Base-by-base conservation (phyloP, 1,140 invertebrate species). In the Argopecten irradians region DNA sequence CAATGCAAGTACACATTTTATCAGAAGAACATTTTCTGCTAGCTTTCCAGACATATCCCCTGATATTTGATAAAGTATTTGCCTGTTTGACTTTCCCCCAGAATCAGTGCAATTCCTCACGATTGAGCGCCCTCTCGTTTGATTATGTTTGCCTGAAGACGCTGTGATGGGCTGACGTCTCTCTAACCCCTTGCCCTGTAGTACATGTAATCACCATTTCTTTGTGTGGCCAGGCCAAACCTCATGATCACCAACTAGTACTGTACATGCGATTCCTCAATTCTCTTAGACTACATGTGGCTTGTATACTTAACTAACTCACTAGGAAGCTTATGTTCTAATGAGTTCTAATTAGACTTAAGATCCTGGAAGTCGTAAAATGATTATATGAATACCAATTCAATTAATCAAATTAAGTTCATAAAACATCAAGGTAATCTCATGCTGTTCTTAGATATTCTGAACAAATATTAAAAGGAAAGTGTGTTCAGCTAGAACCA, bases 101-200 rank as follows among this genome's bases (percentile, higher is more conserved):
- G 55, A 71, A 71, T 71, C 55, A 71, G 55, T 71, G 55, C 55
- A 71, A 71, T 71, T 71, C 55, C 55, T 71, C 55, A 71, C 55
- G 55, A 71, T 71, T 71, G 55, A 71, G 55, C 28, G 55, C n/a
- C 55, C 55, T 71, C 55, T 71, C 55, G 55, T 71, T 71, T 16
- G 55, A 71, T 71, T 71, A 71, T n/a, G 55, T 71, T 71, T n/a
- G 55, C 55, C 55, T 71, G 5, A 71, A 71, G 55, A 71, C n/a
- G 55, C n/a, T 71, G 0, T 28, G 28, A 71, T 71, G 55, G 55
- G 55, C 55, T 5, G 16, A n/a, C 55, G 55, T 28, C n/a, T 71
- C n/a, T 71, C 55, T 71, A 71, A 71, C 55, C 55, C 28, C 55
- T 7, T 28, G 55, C 22, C 28, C 55, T n/a, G 28, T 11, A 28